These are phyloP conservation scores for Leptoteleia sp. DNA, from an alignment of 1,140 invertebrate species.

Conservation along the genomic window DNA sequence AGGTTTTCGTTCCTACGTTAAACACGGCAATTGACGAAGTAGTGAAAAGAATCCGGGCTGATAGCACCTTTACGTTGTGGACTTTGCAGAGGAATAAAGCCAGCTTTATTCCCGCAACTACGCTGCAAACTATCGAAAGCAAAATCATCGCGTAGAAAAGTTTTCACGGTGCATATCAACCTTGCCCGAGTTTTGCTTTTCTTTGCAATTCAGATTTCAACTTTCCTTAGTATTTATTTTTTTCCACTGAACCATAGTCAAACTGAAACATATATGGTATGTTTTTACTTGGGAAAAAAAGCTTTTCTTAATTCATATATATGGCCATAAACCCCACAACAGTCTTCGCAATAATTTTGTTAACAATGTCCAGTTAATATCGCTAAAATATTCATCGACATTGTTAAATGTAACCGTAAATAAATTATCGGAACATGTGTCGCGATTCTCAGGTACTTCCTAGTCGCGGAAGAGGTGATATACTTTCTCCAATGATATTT, in stretches of 20 bases:
- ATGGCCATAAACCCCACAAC: too few relatives aligned
- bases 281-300: too few relatives aligned
- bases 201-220: too few relatives aligned
- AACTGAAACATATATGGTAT: too few relatives aligned
- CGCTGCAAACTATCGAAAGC: background rate
- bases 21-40: background rate
- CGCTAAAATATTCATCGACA: too few relatives aligned
- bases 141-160: background rate
- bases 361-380: too few relatives aligned
- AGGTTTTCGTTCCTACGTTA: background rate
- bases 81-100: background rate
- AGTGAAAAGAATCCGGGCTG: background rate
- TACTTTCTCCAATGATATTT: conserved; percentile 56
- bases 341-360: too few relatives aligned
- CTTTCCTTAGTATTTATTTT: too few relatives aligned
- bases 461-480: conserved; percentile 15
- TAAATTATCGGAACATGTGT: conserved; percentile 18
- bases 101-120: too few relatives aligned
- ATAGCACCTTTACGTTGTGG: background rate
- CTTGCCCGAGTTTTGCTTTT: background rate
- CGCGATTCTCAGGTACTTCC: conserved; percentile 48
- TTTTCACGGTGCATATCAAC: background rate
- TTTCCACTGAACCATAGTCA: too few relatives aligned
- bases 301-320: too few relatives aligned
- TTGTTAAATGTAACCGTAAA: conserved; percentile 20